Evolutionary conservation across 2,888 invertebrate species (phyloP).

Genomic region (Oxyscelio sp.): DNA sequence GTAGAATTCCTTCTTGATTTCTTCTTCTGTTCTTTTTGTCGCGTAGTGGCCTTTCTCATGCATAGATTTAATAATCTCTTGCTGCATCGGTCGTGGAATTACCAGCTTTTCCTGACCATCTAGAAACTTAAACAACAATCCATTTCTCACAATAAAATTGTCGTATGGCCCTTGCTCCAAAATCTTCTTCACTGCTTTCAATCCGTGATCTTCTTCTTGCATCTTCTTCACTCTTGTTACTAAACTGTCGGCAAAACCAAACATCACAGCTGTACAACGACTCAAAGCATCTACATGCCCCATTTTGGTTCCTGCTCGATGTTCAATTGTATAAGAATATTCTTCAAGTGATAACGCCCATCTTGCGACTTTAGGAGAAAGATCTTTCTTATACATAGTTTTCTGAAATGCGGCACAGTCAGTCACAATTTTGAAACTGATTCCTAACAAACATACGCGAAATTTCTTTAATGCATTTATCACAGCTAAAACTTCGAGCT

Average conservation of each 20-base stretch:
- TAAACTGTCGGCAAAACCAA: neutral
- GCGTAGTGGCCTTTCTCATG: conserved; percentile 41
- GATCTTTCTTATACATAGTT: neutral
- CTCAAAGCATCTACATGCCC: neutral
- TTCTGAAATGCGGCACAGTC: neutral
- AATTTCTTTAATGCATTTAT: neutral
- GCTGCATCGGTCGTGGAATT: conserved; percentile 45
- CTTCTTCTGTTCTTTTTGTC: conserved; percentile 22
- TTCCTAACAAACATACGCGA: neutral
- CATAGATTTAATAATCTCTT: conserved; percentile 21
- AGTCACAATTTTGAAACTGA: neutral
- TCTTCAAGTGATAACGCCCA: neutral
- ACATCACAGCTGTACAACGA: neutral
- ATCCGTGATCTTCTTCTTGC: neutral
- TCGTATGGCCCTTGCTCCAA: neutral
- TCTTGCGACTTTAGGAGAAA: neutral
- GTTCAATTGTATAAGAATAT: neutral
- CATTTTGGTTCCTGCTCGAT: neutral
- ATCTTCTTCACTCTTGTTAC: neutral
- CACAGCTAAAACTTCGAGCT: neutral
- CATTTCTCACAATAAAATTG: neutral
- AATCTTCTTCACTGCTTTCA: neutral
- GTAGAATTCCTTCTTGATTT: conserved; percentile 36
- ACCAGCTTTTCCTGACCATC: conserved; percentile 33
- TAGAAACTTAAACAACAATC: conserved; percentile 27